Base-by-base conservation (phyloP, 2,797 vertebrate species). In the Delichon dasypus region DNA sequence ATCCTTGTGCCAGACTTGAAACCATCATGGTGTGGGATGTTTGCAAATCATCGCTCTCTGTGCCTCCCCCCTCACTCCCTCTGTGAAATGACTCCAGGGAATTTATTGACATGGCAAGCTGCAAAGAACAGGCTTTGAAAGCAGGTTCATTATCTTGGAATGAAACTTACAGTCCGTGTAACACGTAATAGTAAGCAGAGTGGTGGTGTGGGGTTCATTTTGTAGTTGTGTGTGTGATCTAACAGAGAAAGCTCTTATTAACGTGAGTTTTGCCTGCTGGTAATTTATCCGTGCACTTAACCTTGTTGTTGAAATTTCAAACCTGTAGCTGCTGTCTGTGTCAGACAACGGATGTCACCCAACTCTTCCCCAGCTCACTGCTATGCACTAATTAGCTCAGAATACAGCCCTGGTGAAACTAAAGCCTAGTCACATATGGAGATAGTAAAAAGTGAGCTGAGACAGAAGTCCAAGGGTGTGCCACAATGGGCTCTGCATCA, bases 41-140 rank as follows among this genome's bases (percentile, higher is more conserved):
- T 54, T 6, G 5, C 54, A 68, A 72, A 80, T 19, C 30, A 8
- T 38, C 0, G 0, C 6, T 75, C 0, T 0, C 30, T 54, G 6
- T 36, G 51, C 17, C 16, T 66, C 9, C 30, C 16, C 16, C 11
- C 16, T n/a, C 12, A 7, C 26, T 58, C 4, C 7, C 9, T 68
- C 27, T 14, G 3, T 64, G 22, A 85, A 81, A 55, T 16, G 13
- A 47, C 12, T 20, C 20, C 16, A 26, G 51, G 30, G 17, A 32
- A 13, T 40, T 16, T 21, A 38, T 26, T 29, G 42, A 18, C 4
- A 23, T 3, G 18, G 6, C 7, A 9, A 25, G 27, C 5, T 73
- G 36, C 40, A 62, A 58, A 60, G 32, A 53, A 40, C 7, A 29
- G n/a, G 19, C 62, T 84, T 72, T 82, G 45, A n/a, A 48, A 38